phyloP scores from a whole-genome alignment of 2,113 vertebrate species.

The Aplodontia rufa region DNA sequence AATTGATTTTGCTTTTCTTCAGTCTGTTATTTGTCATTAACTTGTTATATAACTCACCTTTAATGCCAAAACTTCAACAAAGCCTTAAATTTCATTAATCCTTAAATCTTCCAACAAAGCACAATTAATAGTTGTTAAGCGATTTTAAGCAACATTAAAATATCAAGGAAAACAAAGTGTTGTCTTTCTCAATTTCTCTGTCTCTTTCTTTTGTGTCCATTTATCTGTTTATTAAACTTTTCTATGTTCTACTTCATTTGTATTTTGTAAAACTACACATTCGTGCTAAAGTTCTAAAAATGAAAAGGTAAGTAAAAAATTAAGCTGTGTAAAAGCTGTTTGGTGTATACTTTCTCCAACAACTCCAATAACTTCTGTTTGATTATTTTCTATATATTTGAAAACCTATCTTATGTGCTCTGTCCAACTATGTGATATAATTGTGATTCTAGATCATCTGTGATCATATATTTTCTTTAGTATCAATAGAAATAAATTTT shows the following conservation, averaged over 20 bases:
- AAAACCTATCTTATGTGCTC: slow-evolving; percentile 11
- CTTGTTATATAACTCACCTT: slow-evolving; percentile 67
- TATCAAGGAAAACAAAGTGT: slow-evolving; percentile 76
- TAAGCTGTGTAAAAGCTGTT: neutral
- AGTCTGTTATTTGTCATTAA: slow-evolving; percentile 52
- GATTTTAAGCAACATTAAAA: slow-evolving; percentile 75
- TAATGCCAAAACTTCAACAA: slow-evolving; percentile 61
- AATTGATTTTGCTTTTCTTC: slow-evolving; percentile 65
- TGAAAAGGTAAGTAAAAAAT: slow-evolving; percentile 71
- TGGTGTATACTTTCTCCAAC: slow-evolving; percentile 3
- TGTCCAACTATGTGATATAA: slow-evolving; percentile 39
- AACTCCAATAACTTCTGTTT: slow-evolving; percentile 34
- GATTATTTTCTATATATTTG: slow-evolving; percentile 49
- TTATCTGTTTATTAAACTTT: slow-evolving; percentile 66
- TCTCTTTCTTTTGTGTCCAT: slow-evolving; percentile 79
- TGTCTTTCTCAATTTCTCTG: slow-evolving; percentile 81
- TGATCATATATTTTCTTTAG: slow-evolving; percentile 45
- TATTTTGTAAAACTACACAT: slow-evolving; percentile 65
- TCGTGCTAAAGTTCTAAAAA: slow-evolving; percentile 70
- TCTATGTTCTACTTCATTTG: slow-evolving; percentile 68
- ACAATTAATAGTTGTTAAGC: slow-evolving; percentile 71
- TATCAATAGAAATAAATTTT: slow-evolving; percentile 2
- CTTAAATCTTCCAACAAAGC: slow-evolving; percentile 50
- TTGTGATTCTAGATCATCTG: slow-evolving; percentile 40
- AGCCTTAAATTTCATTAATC: slow-evolving; percentile 64